A percentile compares a stretch with the other conserved stretches of the same genome.
These are phyloP conservation scores for Helicorthomorpha holstii DNA, from an alignment of 1,140 invertebrate genomes.

Conservation along the genomic window DNA sequence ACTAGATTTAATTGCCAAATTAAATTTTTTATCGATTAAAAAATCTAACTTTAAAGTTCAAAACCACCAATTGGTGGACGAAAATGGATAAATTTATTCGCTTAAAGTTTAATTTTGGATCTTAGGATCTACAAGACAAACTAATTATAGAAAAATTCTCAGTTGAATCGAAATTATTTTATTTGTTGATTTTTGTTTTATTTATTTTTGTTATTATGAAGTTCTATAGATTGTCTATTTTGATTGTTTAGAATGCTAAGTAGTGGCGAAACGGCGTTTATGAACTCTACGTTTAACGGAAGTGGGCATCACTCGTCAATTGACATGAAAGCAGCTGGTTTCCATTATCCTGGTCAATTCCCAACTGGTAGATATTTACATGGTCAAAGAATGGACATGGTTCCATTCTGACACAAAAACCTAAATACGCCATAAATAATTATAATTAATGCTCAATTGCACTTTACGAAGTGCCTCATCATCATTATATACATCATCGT, in stretches of 20 bases:
- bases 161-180: neutral
- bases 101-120: neutral
- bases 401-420: too few relatives aligned
- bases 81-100: neutral
- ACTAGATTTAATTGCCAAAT: too few relatives aligned
- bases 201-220: neutral
- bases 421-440: too few relatives aligned
- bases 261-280: neutral
- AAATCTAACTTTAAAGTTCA: too few relatives aligned
- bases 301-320: neutral
- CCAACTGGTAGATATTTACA: neutral
- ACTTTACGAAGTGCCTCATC: too few relatives aligned
- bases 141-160: neutral
- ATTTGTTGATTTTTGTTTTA: neutral
- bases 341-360: constrained; percentile 6
- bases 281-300: neutral
- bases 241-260: neutral
- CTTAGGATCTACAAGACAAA: neutral
- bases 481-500: too few relatives aligned
- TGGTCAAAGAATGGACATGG: too few relatives aligned
- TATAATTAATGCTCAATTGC: too few relatives aligned
- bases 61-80: too few relatives aligned
- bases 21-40: too few relatives aligned
- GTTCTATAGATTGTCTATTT: neutral
- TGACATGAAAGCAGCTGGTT: constrained; percentile 1